These are phyloP conservation scores for Ylistrum balloti DNA, from an alignment of 1,140 invertebrate genomes.

Conservation along the genomic window DNA sequence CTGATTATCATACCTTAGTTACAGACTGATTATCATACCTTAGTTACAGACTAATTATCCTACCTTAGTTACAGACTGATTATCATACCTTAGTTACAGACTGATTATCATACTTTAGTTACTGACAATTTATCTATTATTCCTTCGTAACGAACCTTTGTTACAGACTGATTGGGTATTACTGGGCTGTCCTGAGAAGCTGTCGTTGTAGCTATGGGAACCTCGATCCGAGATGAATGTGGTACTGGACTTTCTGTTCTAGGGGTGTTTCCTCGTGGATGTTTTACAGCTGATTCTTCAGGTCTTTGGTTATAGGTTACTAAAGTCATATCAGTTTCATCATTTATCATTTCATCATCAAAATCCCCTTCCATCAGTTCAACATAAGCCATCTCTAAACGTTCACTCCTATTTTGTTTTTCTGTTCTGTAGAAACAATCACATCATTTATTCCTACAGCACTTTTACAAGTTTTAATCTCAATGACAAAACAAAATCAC, in stretches of 20 bases:
- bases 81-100: no score
- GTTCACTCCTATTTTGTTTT: conserved; percentile 63
- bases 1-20: no score
- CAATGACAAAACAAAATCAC: no score
- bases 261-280: not conserved
- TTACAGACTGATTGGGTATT: conserved; percentile 35
- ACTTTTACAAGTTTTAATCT: no score
- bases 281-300: not conserved
- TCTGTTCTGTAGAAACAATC: not conserved
- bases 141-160: not conserved
- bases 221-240: conserved; percentile 28
- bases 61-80: no score
- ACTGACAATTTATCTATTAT: no score
- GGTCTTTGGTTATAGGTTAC: not conserved
- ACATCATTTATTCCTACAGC: no score
- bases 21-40: no score
- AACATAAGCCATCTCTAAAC: conserved; percentile 70
- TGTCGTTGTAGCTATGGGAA: not conserved
- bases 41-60: no score
- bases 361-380: conserved; percentile 68
- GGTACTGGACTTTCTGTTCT: not conserved
- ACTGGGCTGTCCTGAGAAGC: conserved; percentile 38
- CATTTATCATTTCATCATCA: conserved; percentile 63
- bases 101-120: no score
- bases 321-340: conserved; percentile 53